These are phyloP conservation scores for Ameiurus melas DNA, from an alignment of 2,113 vertebrate genomes.

Conservation along the genomic window DNA sequence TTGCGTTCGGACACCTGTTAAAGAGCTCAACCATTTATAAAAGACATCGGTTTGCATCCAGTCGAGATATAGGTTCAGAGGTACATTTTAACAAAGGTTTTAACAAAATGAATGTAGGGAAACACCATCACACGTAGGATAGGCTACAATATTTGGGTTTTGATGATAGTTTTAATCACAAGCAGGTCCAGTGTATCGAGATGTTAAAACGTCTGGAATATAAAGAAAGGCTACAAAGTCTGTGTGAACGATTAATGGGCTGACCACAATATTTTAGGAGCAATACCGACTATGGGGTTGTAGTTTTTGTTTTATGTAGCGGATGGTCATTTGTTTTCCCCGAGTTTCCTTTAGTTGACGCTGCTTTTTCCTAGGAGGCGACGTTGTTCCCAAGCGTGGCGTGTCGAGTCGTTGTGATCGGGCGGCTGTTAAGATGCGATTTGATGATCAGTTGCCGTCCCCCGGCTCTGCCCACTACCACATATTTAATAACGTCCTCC, in stretches of 20 bases:
- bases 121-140: conserved; percentile 46
- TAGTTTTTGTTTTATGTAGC: conserved; percentile 39
- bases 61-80: conserved; percentile 39
- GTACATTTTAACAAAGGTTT: conserved; percentile 44
- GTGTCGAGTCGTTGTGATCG: conserved; percentile 38
- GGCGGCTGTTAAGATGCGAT: conserved; percentile 45
- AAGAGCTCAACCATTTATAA: conserved; percentile 39
- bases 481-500: conserved; percentile 40
- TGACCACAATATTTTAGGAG: conserved; percentile 29
- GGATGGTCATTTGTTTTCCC: conserved; percentile 10
- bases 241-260: conserved; percentile 35
- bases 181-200: conserved; percentile 46
- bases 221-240: conserved; percentile 46
- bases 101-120: conserved; percentile 42
- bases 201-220: conserved; percentile 40
- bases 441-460: conserved; percentile 50
- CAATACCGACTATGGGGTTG: conserved; percentile 14
- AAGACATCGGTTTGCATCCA: conserved; percentile 43
- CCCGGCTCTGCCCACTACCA: conserved; percentile 43
- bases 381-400: conserved; percentile 45
- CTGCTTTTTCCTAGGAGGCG: conserved; percentile 53
- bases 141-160: conserved; percentile 45
- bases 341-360: conserved; percentile 47
- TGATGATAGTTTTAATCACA: conserved; percentile 45
- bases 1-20: conserved; percentile 40